Percentiles rank a stretch among this genome's conserved stretches.
These are phyloP conservation scores for Schizopygopsis malacanthus DNA, from an alignment of 2,797 vertebrate genomes.

Conservation along the genomic window DNA sequence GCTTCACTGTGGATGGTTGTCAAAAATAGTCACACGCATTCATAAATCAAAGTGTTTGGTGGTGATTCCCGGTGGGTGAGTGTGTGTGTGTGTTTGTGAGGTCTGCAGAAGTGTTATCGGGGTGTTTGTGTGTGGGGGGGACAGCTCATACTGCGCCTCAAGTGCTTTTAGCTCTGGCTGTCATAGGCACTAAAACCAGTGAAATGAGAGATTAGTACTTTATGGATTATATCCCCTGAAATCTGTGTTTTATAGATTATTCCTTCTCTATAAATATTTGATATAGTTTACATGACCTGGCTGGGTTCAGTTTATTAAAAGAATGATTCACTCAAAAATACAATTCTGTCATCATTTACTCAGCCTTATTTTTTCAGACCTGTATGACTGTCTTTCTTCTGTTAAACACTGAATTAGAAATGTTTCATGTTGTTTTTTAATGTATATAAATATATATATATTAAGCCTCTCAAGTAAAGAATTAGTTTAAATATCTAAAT, in stretches of 20 bases:
- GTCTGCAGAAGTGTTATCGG: not conserved
- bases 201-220: not conserved
- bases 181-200: not conserved
- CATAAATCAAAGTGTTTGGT: constrained; percentile 24
- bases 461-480: not conserved
- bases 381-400: not conserved
- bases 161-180: not conserved
- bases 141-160: not conserved
- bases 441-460: not conserved
- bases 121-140: not conserved
- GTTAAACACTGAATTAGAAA: not conserved
- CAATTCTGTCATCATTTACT: not conserved
- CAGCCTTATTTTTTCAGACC: not conserved
- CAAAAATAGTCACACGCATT: constrained; percentile 4
- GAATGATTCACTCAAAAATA: not conserved
- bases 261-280: not conserved
- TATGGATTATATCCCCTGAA: not conserved
- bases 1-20: not conserved
- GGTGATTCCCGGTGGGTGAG: not conserved
- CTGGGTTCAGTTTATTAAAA: not conserved
- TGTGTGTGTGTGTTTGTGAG: constrained; percentile 15
- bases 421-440: not conserved
- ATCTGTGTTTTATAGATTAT: not conserved
- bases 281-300: not conserved
- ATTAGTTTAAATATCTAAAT: not conserved